Base-by-base conservation (phyloP, 2,113 vertebrate genomes). In the Gymnogyps californianus region DNA sequence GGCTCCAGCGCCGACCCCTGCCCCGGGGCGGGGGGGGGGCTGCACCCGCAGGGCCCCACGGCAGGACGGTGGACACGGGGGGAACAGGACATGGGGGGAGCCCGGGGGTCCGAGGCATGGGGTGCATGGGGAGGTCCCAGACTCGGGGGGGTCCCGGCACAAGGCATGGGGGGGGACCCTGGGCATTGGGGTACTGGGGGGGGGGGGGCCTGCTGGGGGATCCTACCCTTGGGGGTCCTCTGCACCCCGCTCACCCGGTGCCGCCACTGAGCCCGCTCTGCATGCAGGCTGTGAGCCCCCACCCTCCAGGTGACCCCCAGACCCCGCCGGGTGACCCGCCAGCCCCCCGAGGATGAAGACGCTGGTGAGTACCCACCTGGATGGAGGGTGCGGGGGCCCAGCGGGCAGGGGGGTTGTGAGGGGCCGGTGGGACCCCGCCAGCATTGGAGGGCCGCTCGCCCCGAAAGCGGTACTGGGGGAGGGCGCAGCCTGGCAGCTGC, bases 321-420 rank as follows among this genome's bases (percentile, higher is more conserved):
- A 9, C 24, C 26, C 42, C 18, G 21, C 57, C 25, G 16, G 57
- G 36, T 8, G 58, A 49, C 16, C 34, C 42, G 5, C 16, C 69
- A 14, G n/a, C 15, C 28, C 75, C 52, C n/a, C 14, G 57, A 95
- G 62, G 47, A 96, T 96, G 87, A 96, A 72, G 96, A 58, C 32
- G n/a, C 87, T 93, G 80, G 96, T 96, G 92, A 96, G 96, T 86
- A 47, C 42, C 57, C 34, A 8, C 34, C 3, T 36, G 52, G 66
- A 12, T 6, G 20, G 32, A 5, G 18, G 34, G 14, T 2, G 6
- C 4, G 26, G 28, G 67, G 58, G 16, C 31, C 12, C 4, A 14
- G 40, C 2, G 28, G 26, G 44, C 29, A 21, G 15, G 47, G 24
- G 36, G 9, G 7, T n/a, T n/a, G 11, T 3, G 36, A 31, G n/a